A percentile compares a stretch with the other conserved stretches of the same genome.
Conservation (phyloP, 2,888 invertebrate species). For the Machimus atricapillus region DNA sequence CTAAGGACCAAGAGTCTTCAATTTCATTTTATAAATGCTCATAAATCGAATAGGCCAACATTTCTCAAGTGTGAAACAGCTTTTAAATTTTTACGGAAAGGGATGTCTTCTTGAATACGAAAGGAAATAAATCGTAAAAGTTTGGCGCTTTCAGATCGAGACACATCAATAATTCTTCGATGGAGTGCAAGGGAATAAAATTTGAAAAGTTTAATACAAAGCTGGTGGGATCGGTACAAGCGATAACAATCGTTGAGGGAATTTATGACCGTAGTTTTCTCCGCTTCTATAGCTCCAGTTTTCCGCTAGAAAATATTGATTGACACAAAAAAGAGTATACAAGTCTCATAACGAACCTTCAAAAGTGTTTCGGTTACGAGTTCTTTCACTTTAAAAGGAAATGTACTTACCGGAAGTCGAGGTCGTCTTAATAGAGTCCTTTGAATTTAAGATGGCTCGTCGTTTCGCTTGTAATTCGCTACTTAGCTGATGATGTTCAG, state of each 20-base stretch:
- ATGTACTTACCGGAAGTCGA: not conserved
- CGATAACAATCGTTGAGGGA: not conserved
- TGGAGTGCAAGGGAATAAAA: not conserved
- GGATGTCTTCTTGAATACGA: not conserved
- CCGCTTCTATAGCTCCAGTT: not conserved
- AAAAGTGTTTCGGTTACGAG: not conserved
- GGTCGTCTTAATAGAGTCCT: not conserved
- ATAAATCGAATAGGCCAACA: not conserved
- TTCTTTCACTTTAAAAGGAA: not conserved
- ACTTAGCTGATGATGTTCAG: not conserved
- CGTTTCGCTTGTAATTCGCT: not conserved
- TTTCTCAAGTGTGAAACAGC: not conserved
- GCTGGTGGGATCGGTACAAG: not conserved
- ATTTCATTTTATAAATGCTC: not conserved
- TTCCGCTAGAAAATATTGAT: not conserved
- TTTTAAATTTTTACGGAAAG: not conserved
- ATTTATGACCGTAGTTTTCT: not conserved
- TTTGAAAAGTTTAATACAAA: not conserved
- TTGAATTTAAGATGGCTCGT: not conserved
- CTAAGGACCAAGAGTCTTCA: not conserved
- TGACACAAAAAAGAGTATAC: not conserved
- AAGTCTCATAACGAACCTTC: not conserved
- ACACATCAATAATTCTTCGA: not conserved
- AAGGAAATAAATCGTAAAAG: not conserved
- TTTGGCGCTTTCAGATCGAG: not conserved